These are phyloP conservation scores for Neoaliturus tenellus DNA, from an alignment of 2,888 invertebrate species.

Conservation along the genomic window DNA sequence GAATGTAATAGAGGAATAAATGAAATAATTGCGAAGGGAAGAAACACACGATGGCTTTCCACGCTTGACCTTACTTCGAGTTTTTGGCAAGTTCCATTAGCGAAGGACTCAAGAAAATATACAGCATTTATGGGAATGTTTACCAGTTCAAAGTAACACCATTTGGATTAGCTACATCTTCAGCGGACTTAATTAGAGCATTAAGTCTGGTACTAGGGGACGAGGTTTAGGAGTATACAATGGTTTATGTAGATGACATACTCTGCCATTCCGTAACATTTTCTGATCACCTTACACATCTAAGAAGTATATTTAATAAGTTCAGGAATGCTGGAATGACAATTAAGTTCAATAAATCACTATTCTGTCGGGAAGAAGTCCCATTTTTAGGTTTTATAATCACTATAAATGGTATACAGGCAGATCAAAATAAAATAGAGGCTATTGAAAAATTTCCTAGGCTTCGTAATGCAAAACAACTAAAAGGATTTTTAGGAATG, in stretches of 20 bases:
- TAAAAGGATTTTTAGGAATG: conserved; percentile 23
- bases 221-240: neutral
- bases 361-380: neutral
- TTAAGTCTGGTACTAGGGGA: neutral
- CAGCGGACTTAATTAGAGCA: neutral
- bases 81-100: conserved; percentile 9
- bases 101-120: neutral
- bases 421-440: neutral
- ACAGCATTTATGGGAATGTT: neutral
- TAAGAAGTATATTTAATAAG: neutral
- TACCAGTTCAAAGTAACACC: conserved; percentile 13
- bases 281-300: neutral
- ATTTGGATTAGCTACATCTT: neutral
- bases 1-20: conserved; percentile 5
- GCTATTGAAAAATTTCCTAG: neutral
- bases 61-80: neutral
- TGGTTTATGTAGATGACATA: conserved; percentile 9
- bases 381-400: conserved; percentile 2
- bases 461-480: neutral
- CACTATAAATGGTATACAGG: neutral
- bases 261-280: neutral
- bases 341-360: conserved; percentile 6
- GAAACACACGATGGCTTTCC: neutral
- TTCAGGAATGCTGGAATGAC: neutral
- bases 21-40: neutral